Evolutionary conservation across 1,140 invertebrate species (phyloP).

Genomic region (Cephus cinctus): DNA sequence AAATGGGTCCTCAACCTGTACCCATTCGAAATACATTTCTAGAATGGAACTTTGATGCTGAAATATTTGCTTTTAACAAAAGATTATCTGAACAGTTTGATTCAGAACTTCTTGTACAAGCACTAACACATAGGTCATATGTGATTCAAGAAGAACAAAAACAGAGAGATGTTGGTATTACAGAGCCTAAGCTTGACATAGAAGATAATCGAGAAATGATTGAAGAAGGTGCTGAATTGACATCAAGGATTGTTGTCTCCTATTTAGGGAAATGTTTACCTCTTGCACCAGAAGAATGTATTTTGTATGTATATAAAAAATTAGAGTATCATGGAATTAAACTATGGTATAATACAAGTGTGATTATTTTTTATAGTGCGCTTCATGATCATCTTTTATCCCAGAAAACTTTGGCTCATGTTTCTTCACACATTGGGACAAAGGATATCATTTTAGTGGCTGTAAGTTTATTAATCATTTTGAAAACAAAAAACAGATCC

Average conservation of each 20-base stretch:
- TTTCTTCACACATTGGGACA: conserved; percentile 73
- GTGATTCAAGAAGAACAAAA: conserved; percentile 69
- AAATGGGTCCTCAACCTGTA: conserved; percentile 36
- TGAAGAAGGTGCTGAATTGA: conserved; percentile 64
- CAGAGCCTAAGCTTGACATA: conserved; percentile 59
- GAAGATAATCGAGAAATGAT: conserved; percentile 70
- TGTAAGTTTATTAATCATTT: conserved; percentile 56
- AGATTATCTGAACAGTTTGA: conserved; percentile 85
- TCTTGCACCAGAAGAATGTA: conserved; percentile 69
- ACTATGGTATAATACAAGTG: conserved; percentile 15
- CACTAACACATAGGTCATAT: conserved; percentile 81
- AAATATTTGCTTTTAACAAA: conserved; percentile 85
- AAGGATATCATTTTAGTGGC: conserved; percentile 76
- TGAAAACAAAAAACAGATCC: conserved; percentile 13
- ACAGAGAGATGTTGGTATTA: conserved; percentile 68
- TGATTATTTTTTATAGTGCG: conserved; percentile 48
- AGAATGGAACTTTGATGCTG: conserved; percentile 87
- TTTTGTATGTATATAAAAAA: conserved; percentile 51
- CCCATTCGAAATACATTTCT: conserved; percentile 62
- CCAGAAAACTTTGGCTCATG: conserved; percentile 65
- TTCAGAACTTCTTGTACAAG: conserved; percentile 65
- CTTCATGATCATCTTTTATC: conserved; percentile 68
- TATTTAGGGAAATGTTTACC: conserved; percentile 68
- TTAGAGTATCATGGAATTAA: conserved; percentile 9
- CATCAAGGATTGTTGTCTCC: conserved; percentile 58